These are phyloP conservation scores for Listrodromus nycthemerus DNA, from an alignment of 2,888 invertebrate genomes.

Conservation along the genomic window DNA sequence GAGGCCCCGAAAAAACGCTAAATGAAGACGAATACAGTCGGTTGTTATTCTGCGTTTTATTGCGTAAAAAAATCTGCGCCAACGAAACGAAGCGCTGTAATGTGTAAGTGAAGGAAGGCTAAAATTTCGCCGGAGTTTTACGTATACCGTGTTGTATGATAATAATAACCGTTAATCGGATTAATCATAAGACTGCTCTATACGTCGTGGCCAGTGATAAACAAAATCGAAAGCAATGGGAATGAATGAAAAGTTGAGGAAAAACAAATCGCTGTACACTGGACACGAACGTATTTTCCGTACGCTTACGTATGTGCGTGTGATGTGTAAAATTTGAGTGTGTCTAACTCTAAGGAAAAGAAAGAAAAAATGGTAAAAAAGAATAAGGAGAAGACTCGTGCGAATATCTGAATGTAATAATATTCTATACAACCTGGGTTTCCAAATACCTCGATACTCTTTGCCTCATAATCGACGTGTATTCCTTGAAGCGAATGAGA, in stretches of 20 bases:
- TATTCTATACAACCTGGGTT: conserved; percentile 69
- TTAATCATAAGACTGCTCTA: conserved; percentile 71
- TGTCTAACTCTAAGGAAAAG: conserved; percentile 1
- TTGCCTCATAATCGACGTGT: conserved; percentile 67
- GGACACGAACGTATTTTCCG: conserved; percentile 42
- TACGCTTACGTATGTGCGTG: conserved; percentile 47
- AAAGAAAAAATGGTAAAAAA: conserved; percentile 15
- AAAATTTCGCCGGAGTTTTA: conserved; percentile 46
- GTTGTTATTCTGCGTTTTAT: conserved; percentile 44
- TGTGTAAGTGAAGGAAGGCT: conserved; percentile 41
- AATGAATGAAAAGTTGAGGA: background rate
- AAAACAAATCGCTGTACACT: conserved; percentile 10
- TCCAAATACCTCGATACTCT: conserved; percentile 71
- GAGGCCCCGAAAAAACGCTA: conserved; percentile 21
- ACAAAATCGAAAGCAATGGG: background rate
- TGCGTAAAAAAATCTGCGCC: conserved; percentile 51
- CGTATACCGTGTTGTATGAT: conserved; percentile 55
- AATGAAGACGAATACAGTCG: conserved; percentile 24
- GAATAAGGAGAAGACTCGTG: conserved; percentile 19
- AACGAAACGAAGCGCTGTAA: conserved; percentile 49
- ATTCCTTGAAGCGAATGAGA: conserved; percentile 57
- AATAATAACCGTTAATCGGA: conserved; percentile 61
- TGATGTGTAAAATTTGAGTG: conserved; percentile 27
- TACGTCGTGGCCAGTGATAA: conserved; percentile 63
- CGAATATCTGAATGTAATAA: conserved; percentile 53